Evolutionary conservation across 2,113 vertebrate genomes (phyloP), one percentile per base, ranked within the genome.

Genomic region (Chaenocephalus aceratus): DNA sequence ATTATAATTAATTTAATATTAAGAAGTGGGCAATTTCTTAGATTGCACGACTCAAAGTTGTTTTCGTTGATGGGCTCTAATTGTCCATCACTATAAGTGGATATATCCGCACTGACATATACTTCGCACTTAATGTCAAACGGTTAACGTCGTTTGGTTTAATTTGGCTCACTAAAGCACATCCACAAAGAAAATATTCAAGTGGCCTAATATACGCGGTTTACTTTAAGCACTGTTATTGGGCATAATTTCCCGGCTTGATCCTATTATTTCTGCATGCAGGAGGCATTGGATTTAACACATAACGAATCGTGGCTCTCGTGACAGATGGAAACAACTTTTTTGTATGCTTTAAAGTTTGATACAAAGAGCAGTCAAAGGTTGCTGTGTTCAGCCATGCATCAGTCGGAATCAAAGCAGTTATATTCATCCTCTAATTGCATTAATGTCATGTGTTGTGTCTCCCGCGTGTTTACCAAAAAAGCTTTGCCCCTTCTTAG

Each of bases 381-480:
- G 72, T 79, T 36, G 15, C 9, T 58, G 30, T 72, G 14, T 51
- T 62, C 21, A 49, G 36, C 44, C 70, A n/a, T 77, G 75, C 73
- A 79, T 78, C 82, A 80, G 66, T 54, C 51, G 62, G 80, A 88
- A 85, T 90, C 83, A 88, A 92, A 92, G 81, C 72, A 5, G 67
- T 56, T 63, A 26, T 80, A 87, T 88, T 93, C 91, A 92, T 92
- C 89, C 83, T 84, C 91, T 93, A 90, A 92, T 93, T 80, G 82
- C 82, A 93, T 95, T 95, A 95, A 67, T 92, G 92, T 94, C 91
- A 94, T 95, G 93, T 88, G 89, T 91, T 91, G 86, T 70, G 77
- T 90, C 88, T 91, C 88, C 92, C 90, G 86, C 61, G 41, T 84
- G 94, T 95, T 91, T 88, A 91, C 81, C 86, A 77, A 91, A 86